A percentile compares a stretch with the other conserved stretches of the same genome.
phyloP scores from a whole-genome alignment of 2,113 vertebrate genomes.

The Alligator sinensis region DNA sequence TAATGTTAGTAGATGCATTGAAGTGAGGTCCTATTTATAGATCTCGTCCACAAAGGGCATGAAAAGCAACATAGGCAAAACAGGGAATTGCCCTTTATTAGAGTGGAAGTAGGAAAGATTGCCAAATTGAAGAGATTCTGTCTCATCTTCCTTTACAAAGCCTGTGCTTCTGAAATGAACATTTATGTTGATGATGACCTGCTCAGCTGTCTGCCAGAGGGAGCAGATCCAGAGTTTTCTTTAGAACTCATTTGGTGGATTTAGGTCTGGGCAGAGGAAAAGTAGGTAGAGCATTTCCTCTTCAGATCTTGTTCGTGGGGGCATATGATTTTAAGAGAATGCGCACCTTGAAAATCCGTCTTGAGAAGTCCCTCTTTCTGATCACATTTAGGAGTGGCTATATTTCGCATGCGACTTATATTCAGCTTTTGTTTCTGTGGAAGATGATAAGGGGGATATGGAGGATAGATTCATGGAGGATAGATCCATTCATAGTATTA shows the following conservation, averaged over 20 bases:
- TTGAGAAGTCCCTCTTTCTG: background rate
- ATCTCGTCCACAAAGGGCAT: background rate
- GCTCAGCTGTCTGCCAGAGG: background rate
- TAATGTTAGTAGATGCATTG: background rate
- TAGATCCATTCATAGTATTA: too few relatives aligned
- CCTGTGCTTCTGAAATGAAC: background rate
- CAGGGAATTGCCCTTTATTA: background rate
- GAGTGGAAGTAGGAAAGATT: background rate
- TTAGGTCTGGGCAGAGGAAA: background rate
- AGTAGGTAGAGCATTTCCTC: background rate
- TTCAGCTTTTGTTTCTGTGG: background rate
- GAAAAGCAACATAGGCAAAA: background rate
- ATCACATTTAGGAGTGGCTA: background rate
- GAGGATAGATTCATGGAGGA: too few relatives aligned
- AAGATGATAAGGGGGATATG: background rate
- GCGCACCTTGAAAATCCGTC: background rate
- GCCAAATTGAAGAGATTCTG: background rate
- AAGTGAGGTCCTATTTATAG: background rate
- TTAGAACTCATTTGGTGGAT: background rate
- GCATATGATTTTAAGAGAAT: background rate
- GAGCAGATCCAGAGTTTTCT: background rate
- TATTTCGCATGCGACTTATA: background rate
- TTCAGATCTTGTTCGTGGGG: background rate
- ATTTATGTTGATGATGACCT: background rate
- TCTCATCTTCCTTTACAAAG: background rate